phyloP scores from a whole-genome alignment of 2,888 invertebrate species.

The Acanthosepion lycidas region DNA sequence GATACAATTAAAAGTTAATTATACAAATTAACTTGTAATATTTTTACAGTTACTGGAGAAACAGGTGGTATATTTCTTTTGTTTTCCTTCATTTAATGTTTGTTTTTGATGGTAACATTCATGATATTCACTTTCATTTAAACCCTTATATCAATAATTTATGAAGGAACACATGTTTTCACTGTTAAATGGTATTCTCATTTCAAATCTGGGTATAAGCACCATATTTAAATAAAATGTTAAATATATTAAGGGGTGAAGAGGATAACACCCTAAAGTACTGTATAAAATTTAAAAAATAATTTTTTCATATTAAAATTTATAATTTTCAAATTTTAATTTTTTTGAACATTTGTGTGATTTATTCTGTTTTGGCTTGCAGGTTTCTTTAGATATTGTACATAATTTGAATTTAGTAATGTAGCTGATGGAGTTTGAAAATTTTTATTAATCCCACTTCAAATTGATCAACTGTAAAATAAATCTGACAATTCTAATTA shows the following conservation, averaged over 20 bases:
- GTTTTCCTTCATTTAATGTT: background rate
- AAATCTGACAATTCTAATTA: background rate
- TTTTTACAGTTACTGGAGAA: background rate
- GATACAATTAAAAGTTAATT: background rate
- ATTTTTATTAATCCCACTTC: too few species aligned
- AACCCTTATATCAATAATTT: background rate
- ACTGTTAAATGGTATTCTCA: background rate
- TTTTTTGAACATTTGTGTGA: background rate
- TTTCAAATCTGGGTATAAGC: background rate
- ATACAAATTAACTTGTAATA: background rate
- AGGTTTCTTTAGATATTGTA: background rate
- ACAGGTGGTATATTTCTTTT: background rate
- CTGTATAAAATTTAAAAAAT: too few species aligned
- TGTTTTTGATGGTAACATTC: background rate
- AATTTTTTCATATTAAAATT: too few species aligned
- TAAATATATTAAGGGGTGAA: too few species aligned
- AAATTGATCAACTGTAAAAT: background rate
- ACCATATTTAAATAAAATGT: too few species aligned
- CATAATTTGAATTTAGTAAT: too few species aligned
- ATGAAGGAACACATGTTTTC: background rate
- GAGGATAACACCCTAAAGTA: too few species aligned
- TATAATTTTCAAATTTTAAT: background rate
- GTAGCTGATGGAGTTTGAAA: too few species aligned
- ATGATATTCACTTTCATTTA: background rate
- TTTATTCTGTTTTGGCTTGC: background rate